Evolutionary conservation across 1,140 invertebrate species (phyloP), one percentile per base, ranked within the genome.

Genomic region (Leptoteleia sp.): DNA sequence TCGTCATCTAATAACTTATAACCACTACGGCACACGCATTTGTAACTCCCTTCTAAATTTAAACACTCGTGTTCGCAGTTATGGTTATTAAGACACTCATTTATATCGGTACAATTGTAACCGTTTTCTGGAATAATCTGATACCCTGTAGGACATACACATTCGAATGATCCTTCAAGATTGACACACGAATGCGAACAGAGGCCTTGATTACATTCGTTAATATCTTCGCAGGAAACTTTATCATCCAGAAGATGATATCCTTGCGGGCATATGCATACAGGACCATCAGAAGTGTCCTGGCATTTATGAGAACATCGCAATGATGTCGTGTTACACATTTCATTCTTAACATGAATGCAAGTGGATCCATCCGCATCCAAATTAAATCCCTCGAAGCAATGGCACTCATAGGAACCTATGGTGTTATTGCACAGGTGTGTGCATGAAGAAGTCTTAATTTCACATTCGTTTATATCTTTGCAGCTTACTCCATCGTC

Each of bases 211-310:
- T 89, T 82, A 76, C 93, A 94, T 81, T 94, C 93, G 81, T 94
- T 91, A 50, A 93, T 91, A 80, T 94, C 93, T 45, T 89, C 89
- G 81, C 93, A 94, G 62, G 91, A 92, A 31, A 92, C 88, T 22
- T 91, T 91, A 57, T 92, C 90, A 48, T 90, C 87, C 65, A 91
- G 90, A 2, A 93, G 80, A 2, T 90, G 84, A 77, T 91, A 94
- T 1, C 93, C 93, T 38, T 85, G 81, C 48, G 91, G 90, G 84
- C 93, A 94, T 3, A 89, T 38, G 80, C 93, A 94, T 7, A 85
- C 87, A 62, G 92, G 93, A 5, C 91, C 91, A 1, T 91, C 91
- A 15, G 90, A 84, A 1, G 90, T 90, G 77, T 94, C 93, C 31
- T 88, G 85, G 83, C 93, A 94, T 1, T 87, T 81, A 0, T 92